phyloP scores from a whole-genome alignment of 1,140 invertebrate genomes.

The Ostrea denselamellosa region DNA sequence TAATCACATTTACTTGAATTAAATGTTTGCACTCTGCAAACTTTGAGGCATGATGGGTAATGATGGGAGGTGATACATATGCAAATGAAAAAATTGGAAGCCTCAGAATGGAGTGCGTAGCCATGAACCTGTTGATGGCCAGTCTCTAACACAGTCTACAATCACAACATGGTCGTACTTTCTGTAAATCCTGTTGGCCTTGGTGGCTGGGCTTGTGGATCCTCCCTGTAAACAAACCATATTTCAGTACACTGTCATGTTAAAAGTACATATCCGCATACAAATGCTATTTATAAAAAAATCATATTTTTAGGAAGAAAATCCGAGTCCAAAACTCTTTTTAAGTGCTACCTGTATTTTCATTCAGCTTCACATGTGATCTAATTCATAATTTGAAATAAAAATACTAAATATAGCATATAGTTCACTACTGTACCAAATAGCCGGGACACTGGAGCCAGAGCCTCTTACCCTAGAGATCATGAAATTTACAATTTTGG shows the following conservation, averaged over 20 bases:
- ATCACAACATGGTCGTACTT: constrained; percentile 41
- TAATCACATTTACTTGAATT: neutral
- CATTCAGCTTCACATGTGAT: too few species aligned
- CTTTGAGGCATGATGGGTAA: constrained; percentile 11
- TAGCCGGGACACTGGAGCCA: too few species aligned
- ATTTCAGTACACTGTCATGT: neutral
- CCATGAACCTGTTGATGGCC: constrained; percentile 2
- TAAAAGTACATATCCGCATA: neutral
- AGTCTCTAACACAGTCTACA: neutral
- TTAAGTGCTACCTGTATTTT: too few species aligned
- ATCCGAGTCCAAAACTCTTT: too few species aligned
- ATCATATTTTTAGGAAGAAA: neutral
- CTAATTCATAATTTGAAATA: too few species aligned
- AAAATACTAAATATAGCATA: too few species aligned
- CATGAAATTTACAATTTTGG: too few species aligned
- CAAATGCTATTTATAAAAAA: neutral
- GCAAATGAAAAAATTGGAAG: neutral
- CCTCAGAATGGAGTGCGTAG: constrained; percentile 36
- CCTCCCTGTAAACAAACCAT: constrained; percentile 37
- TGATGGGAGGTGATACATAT: neutral
- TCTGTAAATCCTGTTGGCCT: constrained; percentile 30
- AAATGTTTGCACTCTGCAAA: neutral
- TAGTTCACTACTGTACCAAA: too few species aligned
- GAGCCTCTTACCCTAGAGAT: too few species aligned
- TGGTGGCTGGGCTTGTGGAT: neutral